Percentiles rank a stretch among this genome's conserved stretches.
Evolutionary conservation across 2,797 vertebrate species (phyloP).

Genomic region (Loriculus beryllinus): DNA sequence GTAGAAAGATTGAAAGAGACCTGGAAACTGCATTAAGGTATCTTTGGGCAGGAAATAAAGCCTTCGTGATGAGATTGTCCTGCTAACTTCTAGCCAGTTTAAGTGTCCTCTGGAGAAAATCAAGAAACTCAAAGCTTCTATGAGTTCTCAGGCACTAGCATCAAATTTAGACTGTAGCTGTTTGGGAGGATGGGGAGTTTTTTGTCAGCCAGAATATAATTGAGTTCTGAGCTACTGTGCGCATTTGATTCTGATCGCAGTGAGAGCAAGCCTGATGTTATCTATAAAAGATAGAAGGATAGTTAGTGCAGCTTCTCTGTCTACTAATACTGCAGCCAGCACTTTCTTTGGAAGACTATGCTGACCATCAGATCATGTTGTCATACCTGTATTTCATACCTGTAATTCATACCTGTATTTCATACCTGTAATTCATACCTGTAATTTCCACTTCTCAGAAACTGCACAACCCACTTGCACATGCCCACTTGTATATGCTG

Average conservation of each 20-base stretch:
- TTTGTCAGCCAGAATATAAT: background rate
- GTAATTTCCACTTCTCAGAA: background rate
- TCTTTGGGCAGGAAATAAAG: background rate
- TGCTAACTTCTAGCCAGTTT: background rate
- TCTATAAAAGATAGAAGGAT: background rate
- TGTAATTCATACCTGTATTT: background rate
- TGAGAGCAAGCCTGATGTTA: background rate
- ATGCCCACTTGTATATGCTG: background rate
- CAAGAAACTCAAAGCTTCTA: conserved; percentile 5
- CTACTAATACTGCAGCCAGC: rapidly evolving
- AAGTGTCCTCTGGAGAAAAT: background rate
- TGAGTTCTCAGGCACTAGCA: background rate
- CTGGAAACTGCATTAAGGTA: conserved; percentile 10
- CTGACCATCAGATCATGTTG: background rate
- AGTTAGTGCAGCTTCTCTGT: background rate
- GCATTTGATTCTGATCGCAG: background rate
- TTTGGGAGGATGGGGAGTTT: background rate
- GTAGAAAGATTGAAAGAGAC: background rate
- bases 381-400: background rate
- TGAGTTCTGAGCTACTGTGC: background rate
- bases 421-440: background rate
- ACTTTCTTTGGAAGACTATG: background rate
- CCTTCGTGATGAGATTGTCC: background rate
- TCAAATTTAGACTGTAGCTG: background rate
- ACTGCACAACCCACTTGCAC: background rate